Base-by-base conservation (phyloP, 2,797 vertebrate species). In the Tarsius wallacei region DNA sequence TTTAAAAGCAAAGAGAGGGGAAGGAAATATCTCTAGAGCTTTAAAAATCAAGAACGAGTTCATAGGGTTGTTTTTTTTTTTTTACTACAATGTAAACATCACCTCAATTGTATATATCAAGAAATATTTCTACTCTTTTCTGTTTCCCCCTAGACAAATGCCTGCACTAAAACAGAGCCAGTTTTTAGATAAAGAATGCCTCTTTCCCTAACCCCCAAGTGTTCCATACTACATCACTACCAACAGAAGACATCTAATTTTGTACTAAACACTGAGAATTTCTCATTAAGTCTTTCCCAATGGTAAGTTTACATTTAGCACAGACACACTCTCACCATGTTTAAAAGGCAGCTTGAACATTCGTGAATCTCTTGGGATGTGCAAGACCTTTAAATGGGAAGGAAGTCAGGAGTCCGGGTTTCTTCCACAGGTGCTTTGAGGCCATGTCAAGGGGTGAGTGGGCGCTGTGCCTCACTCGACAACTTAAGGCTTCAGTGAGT, bases 201-300 rank as follows among this genome's bases (percentile, higher is more conserved):
- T 21, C 31, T 77, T 76, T 17, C 22, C 33, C 51, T 8, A 21
- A 1, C 7, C 5, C 12, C 26, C 21, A 0, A 53, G 49, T 36
- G 36, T 28, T 24, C 17, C 7, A 7, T 0, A 5, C 22, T 47
- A 0, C 0, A 10, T 22, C 31, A 33, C 31, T 2, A 9, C 31
- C 26, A 15, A 2, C 0, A 28, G 55, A 26, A 16, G 2, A 5
- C 0, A 42, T 10, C 71, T 51, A n/a, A 55, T 21, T 66, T 19
- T 33, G 21, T 3, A 57, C 57, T 21, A 16, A 66, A 86, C 21
- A 49, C 74, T 31, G 4, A 36, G 78, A 87, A 47, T 13, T 11
- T 33, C 33, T 36, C 84, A 9, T 0, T 17, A 33, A 49, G 6
- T 42, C 64, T 74, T n/a, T 22, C 51, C 55, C 24, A 31, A 53